Base-by-base conservation (phyloP, 2,113 vertebrate species). In the Apodemus speciosus region DNA sequence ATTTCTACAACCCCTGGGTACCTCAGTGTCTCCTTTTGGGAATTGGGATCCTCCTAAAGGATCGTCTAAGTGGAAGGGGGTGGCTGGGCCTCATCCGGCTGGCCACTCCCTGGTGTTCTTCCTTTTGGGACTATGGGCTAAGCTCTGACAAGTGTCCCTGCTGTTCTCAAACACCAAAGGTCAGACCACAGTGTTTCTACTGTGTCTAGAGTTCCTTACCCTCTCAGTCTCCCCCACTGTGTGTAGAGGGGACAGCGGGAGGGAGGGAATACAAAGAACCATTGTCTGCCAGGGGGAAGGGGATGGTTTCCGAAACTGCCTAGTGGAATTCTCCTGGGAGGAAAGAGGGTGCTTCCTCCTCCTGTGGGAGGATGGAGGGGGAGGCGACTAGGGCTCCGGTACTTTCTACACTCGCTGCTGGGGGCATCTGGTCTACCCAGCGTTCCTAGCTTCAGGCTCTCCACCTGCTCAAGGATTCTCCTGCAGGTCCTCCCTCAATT, bases 211-310 rank as follows among this genome's bases (percentile, higher is more conserved):
- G 69, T 49, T 72, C 56, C 38, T 68, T 30, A 32, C 88, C 89
- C 91, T 86, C 56, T 64, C 86, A 18, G 69, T 76, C 60, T 58
- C 77, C 73, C 38, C 69, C 5, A 7, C 58, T 16, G 58, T 27
- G 88, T 92, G 73, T 49, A 83, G 76, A 90, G 85, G 68, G 68
- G 73, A 35, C 46, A 68, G 91, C 60, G 53, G 69, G 25, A 91
- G 92, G 94, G 83, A 93, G 97, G 85, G 95, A 95, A 92, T 76
- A 97, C 96, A 97, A 97, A 97, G 96, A 25, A 35, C 94, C 76
- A 97, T 97, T 97, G 95, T 97, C 95, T 49, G 69, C 79, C 3
- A 2, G 56, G 79, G 91, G 94, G 79, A 87, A 95, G n/a, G 79
- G 88, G 94, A 90, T 84, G 80, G 92, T 89, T 97, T 96, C 94